Conservation (phyloP, 1,140 invertebrate species). For the Aricia agestis region DNA sequence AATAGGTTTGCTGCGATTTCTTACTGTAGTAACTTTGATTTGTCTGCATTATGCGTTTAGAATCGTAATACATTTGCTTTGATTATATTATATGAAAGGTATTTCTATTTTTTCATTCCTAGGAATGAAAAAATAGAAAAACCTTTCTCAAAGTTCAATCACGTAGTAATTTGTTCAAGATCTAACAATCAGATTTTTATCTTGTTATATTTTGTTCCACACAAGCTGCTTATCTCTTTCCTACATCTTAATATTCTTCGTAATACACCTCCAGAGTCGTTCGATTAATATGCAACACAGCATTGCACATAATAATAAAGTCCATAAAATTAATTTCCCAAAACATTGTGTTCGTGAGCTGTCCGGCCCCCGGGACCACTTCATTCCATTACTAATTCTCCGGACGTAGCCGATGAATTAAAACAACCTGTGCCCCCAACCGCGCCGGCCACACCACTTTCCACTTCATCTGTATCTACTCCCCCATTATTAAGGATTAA, state of each 20-base stretch:
- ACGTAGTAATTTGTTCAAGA: no score
- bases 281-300: slow-evolving; percentile 7
- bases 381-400: slow-evolving; percentile 59
- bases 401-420: slow-evolving; percentile 50
- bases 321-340: slow-evolving; percentile 50
- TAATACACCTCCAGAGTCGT: not conserved
- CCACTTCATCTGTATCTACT: slow-evolving; percentile 5
- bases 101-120: no score
- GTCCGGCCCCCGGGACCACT: slow-evolving; percentile 52
- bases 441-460: slow-evolving; percentile 20
- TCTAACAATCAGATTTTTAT: no score
- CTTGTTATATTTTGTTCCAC: no score
- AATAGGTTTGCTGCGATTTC: no score
- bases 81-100: no score
- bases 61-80: no score
- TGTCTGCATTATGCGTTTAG: no score
- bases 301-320: slow-evolving; percentile 32
- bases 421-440: slow-evolving; percentile 33
- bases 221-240: no score
- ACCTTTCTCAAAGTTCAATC: no score
- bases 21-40: no score
- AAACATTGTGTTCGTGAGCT: slow-evolving; percentile 35
- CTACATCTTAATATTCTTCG: not conserved
- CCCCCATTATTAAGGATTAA: not conserved
- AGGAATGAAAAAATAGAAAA: no score